Evolutionary conservation across 2,888 invertebrate species (phyloP).

Genomic region (Ichneumoninae sp.): DNA sequence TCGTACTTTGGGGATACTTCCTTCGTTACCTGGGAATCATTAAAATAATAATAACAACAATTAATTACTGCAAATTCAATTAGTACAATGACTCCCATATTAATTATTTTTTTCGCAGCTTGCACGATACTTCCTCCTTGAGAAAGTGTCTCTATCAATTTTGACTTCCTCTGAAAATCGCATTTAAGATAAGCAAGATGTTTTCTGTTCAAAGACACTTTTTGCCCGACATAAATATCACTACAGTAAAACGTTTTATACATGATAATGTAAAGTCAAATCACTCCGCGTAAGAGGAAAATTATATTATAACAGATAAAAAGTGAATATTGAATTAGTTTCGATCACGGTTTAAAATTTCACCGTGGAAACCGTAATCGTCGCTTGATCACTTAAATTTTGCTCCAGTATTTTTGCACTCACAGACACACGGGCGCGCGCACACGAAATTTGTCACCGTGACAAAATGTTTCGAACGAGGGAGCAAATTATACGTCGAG

Average conservation of each 20-base stretch:
- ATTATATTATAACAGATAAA: too few species aligned
- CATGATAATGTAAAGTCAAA: too few species aligned
- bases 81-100: neutral
- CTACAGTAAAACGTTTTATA: too few species aligned
- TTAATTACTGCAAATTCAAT: neutral
- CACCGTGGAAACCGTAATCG: too few species aligned
- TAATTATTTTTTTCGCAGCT: neutral
- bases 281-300: too few species aligned
- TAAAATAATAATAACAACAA: neutral
- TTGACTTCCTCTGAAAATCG: neutral
- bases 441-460: neutral
- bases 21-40: neutral
- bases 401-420: neutral
- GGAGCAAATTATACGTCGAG: too few species aligned
- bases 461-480: neutral
- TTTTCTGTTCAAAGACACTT: neutral
- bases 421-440: too few species aligned
- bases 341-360: too few species aligned
- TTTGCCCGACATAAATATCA: neutral
- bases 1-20: neutral
- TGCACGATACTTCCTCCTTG: neutral
- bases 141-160: neutral
- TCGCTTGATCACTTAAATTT: too few species aligned
- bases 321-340: too few species aligned
- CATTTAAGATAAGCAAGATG: neutral